Conservation (phyloP, 2,797 vertebrate genomes). For the Lates japonicus region DNA sequence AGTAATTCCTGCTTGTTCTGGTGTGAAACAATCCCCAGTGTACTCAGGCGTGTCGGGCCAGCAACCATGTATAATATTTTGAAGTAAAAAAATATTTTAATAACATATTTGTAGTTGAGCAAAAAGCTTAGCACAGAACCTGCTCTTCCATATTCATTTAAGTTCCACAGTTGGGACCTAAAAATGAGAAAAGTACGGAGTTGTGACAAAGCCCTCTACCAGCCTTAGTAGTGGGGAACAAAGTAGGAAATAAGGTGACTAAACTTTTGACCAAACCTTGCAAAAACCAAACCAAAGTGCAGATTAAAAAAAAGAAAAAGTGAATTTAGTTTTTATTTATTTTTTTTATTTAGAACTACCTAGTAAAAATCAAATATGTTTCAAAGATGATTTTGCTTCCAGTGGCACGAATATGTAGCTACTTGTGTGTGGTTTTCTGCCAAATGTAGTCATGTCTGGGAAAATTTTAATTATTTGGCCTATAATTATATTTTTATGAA, state of each 20-base stretch:
- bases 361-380: background rate
- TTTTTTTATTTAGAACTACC: too few relatives aligned
- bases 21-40: constrained; percentile 46
- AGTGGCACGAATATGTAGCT: background rate
- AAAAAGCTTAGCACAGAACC: background rate
- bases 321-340: too few relatives aligned
- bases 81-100: constrained; percentile 34
- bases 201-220: background rate
- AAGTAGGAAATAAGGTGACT: background rate
- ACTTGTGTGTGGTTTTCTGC: background rate
- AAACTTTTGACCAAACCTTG: background rate
- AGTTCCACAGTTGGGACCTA: background rate
- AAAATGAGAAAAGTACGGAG: background rate
- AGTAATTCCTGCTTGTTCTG: constrained; percentile 51
- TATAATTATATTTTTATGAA: background rate
- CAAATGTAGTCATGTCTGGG: background rate
- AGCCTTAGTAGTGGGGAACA: background rate
- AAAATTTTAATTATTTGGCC: background rate
- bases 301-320: too few relatives aligned
- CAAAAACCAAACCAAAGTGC: background rate
- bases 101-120: constrained; percentile 23
- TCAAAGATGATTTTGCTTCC: background rate
- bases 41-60: constrained; percentile 15
- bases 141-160: background rate
- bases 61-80: constrained; percentile 38